Conservation (phyloP, 2,888 invertebrate species). For the Agrotis clavis region DNA sequence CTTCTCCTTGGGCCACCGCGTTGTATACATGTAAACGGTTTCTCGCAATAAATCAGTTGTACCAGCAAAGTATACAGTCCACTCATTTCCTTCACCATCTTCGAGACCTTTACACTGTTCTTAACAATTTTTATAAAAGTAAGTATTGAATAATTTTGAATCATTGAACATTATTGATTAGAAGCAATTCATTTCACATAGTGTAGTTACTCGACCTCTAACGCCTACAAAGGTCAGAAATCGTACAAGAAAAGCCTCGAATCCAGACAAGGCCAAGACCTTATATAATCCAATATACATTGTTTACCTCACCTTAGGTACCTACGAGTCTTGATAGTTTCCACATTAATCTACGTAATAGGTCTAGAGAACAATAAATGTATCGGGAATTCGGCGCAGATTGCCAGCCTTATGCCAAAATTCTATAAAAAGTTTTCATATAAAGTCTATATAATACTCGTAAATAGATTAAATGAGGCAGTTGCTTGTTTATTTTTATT, state of each 20-base stretch:
- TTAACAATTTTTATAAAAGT: too few relatives aligned
- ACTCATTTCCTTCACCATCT: too few relatives aligned
- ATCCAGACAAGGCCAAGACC: background rate
- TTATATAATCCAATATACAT: slow-evolving; percentile 23
- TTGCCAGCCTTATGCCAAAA: slow-evolving; percentile 63
- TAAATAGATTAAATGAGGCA: slow-evolving; percentile 57
- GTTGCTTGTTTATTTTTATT: slow-evolving; percentile 52
- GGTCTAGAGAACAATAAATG: slow-evolving; percentile 57
- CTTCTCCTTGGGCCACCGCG: too few relatives aligned
- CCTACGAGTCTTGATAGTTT: slow-evolving; percentile 46
- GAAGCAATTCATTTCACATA: background rate
- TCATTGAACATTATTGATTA: too few relatives aligned
- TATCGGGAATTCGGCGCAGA: slow-evolving; percentile 49
- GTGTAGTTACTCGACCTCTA: background rate
- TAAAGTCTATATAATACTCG: slow-evolving; percentile 65
- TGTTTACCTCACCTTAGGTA: slow-evolving; percentile 29
- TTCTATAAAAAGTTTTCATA: slow-evolving; percentile 71
- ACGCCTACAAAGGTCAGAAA: background rate
- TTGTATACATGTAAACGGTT: too few relatives aligned
- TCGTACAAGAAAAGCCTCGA: background rate
- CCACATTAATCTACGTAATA: slow-evolving; percentile 61
- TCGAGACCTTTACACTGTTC: too few relatives aligned
- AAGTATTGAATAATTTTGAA: too few relatives aligned
- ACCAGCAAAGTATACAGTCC: too few relatives aligned
- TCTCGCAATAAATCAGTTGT: too few relatives aligned